Conservation (phyloP, 2,113 vertebrate species). For the Pachyramphus minor region DNA sequence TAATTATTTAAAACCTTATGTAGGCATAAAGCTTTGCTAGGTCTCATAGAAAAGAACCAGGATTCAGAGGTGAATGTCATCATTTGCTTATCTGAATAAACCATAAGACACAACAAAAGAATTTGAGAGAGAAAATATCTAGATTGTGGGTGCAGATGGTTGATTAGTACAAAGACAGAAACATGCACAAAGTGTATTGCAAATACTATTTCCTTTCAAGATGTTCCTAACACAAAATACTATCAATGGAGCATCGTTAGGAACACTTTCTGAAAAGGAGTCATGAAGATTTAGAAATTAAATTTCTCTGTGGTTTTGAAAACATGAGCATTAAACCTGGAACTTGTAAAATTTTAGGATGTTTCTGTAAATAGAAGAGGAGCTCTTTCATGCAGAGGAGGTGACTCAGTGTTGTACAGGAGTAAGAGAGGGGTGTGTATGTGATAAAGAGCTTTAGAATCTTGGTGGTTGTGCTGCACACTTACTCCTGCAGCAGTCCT, state of each 20-base stretch:
- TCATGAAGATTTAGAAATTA: background rate
- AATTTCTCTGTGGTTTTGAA: background rate
- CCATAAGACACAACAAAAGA: background rate
- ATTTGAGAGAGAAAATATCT: background rate
- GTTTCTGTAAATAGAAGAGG: background rate
- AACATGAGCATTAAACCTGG: background rate
- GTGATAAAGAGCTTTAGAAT: background rate
- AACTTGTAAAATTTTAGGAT: background rate
- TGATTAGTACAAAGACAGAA: background rate
- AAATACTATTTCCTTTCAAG: background rate
- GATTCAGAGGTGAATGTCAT: background rate
- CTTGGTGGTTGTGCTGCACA: background rate
- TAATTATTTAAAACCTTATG: background rate
- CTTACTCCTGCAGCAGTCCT: background rate
- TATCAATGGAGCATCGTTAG: background rate
- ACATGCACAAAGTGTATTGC: background rate
- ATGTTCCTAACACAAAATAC: background rate
- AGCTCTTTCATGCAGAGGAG: background rate
- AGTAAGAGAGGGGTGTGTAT: background rate
- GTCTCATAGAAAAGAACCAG: background rate
- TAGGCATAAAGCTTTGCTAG: background rate
- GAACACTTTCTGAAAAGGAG: background rate
- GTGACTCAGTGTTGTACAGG: background rate
- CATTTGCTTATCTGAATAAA: background rate
- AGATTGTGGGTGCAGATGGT: background rate